Conservation (phyloP, 2,888 invertebrate genomes). For the Cephus rjabovi region DNA sequence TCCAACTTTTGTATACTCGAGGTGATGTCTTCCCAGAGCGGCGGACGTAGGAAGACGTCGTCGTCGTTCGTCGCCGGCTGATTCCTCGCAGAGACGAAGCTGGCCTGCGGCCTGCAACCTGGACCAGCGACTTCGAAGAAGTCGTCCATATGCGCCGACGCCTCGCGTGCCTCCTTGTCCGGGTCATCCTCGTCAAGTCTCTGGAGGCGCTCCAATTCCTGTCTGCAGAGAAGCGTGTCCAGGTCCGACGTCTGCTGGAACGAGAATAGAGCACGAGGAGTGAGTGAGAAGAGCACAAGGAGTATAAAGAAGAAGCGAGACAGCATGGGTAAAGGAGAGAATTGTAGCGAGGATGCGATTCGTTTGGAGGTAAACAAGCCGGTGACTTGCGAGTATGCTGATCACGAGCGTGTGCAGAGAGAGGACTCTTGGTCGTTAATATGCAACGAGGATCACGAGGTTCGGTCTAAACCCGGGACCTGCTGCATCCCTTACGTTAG, state of each 20-base stretch:
- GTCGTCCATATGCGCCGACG: conserved; percentile 75
- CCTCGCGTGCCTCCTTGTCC: conserved; percentile 67
- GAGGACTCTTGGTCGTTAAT: conserved; percentile 44
- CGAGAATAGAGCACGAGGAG: conserved; percentile 9
- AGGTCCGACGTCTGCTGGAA: conserved; percentile 79
- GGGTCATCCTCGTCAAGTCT: conserved; percentile 72
- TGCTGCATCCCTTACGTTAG: neutral
- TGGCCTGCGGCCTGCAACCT: conserved; percentile 64
- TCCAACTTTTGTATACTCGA: conserved; percentile 91
- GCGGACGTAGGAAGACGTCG: conserved; percentile 88
- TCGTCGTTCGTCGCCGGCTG: conserved; percentile 75
- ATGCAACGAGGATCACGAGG: conserved; percentile 48
- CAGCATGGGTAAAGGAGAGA: neutral
- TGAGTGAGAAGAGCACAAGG: neutral
- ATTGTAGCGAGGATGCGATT: neutral
- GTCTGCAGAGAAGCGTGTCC: conserved; percentile 83
- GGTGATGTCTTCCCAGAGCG: conserved; percentile 92
- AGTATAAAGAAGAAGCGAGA: neutral
- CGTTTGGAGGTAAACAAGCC: conserved; percentile 34
- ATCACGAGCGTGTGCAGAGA: conserved; percentile 40
- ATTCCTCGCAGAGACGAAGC: conserved; percentile 70
- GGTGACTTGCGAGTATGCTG: conserved; percentile 61
- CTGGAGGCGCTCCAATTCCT: conserved; percentile 76
- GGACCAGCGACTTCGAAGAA: conserved; percentile 70
- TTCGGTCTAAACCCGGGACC: conserved; percentile 1